Evolutionary conservation across 2,888 invertebrate species (phyloP).

Genomic region (Platycnemis pennipes): DNA sequence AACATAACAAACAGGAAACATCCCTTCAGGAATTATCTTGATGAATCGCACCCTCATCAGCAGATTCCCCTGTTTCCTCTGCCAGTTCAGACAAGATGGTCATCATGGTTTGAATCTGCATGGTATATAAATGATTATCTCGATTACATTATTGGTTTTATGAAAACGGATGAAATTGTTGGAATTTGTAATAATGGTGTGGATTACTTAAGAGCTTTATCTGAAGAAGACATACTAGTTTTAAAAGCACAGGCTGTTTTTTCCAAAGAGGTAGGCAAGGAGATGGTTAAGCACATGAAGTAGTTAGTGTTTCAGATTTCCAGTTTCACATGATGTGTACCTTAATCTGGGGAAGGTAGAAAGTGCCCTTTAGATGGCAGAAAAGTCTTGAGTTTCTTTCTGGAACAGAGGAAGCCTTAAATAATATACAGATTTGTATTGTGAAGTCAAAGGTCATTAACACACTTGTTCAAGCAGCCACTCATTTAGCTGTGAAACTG

Average conservation of each 20-base stretch:
- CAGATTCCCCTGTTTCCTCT: conserved; percentile 67
- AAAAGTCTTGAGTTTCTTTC: too few species aligned
- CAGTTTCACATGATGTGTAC: too few species aligned
- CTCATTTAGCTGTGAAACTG: not conserved
- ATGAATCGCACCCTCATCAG: not conserved
- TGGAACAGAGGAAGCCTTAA: too few species aligned
- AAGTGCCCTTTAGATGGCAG: too few species aligned
- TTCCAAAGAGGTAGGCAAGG: not conserved
- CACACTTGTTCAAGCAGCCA: not conserved
- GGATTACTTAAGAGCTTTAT: not conserved
- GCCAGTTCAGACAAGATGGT: conserved; percentile 70
- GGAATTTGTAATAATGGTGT: not conserved
- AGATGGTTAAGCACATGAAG: too few species aligned
- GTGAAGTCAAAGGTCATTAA: not conserved
- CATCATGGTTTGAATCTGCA: conserved; percentile 69
- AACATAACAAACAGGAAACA: conserved; percentile 68
- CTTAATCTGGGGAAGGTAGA: too few species aligned
- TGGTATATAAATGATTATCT: conserved; percentile 33
- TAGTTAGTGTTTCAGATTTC: too few species aligned
- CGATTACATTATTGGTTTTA: conserved; percentile 63
- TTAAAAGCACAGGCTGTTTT: not conserved
- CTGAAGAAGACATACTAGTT: not conserved
- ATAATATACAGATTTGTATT: too few species aligned
- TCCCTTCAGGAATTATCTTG: conserved; percentile 29
- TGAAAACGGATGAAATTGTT: conserved; percentile 24